Percentiles rank a stretch among this genome's conserved stretches.
These are phyloP conservation scores for Coregonus clupeaformis DNA, from an alignment of 2,113 vertebrate species.

Conservation along the genomic window DNA sequence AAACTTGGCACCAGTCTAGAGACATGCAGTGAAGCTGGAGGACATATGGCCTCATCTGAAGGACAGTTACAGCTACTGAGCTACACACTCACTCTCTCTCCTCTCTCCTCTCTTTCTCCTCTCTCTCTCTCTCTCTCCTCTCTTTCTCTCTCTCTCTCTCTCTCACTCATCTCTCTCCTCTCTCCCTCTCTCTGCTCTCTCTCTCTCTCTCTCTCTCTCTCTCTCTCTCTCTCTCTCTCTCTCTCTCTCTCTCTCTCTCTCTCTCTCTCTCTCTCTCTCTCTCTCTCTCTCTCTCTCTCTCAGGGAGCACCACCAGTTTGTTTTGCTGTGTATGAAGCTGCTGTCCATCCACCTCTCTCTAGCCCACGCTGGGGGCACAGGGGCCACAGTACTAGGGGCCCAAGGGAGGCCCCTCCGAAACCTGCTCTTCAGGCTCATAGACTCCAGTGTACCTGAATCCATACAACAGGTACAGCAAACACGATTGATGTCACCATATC, in stretches of 20 bases:
- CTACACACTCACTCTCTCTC: not conserved
- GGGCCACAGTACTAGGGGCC: slow-evolving; percentile 92
- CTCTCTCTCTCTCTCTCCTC: not conserved
- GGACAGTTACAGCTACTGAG: not conserved
- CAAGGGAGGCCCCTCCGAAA: slow-evolving; percentile 94
- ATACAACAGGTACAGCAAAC: slow-evolving; percentile 87
- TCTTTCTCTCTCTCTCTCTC: not conserved
- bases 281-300: slow-evolving; percentile 13
- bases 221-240: not conserved
- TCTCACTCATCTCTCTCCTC: not conserved
- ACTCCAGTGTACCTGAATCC: slow-evolving; percentile 93
- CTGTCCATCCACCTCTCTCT: slow-evolving; percentile 95
- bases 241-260: not conserved
- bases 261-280: not conserved
- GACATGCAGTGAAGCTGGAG: not conserved
- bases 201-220: not conserved
- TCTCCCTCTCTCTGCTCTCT: not conserved
- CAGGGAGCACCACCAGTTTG: slow-evolving; percentile 96
- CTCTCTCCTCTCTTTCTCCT: not conserved
- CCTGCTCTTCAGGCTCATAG: slow-evolving; percentile 93
- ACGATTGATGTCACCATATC: too few relatives aligned
- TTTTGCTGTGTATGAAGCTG: slow-evolving; percentile 93
- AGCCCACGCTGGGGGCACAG: slow-evolving; percentile 93
- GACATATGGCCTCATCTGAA: not conserved
- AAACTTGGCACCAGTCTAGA: not conserved